These are phyloP conservation scores for Lateolabrax maculatus DNA, from an alignment of 2,797 vertebrate species.

Conservation along the genomic window DNA sequence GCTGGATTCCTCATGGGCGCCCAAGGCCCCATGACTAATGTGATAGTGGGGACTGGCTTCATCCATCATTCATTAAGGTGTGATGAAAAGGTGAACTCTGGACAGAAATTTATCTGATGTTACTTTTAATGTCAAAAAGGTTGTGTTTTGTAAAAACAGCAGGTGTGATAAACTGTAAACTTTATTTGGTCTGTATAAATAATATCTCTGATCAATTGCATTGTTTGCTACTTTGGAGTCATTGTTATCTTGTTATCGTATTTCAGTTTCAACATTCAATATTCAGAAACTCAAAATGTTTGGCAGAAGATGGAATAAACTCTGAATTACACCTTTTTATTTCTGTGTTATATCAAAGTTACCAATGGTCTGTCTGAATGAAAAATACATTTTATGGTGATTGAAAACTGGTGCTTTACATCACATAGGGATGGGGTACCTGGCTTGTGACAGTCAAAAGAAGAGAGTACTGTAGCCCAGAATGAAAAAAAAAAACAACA, in stretches of 20 bases:
- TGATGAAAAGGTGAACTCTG: constrained; percentile 13
- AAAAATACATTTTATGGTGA: neutral
- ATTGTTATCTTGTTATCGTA: too few relatives aligned
- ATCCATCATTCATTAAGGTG: constrained; percentile 33
- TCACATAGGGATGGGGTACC: neutral
- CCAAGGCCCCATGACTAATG: constrained; percentile 41
- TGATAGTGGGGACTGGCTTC: constrained; percentile 23
- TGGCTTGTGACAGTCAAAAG: neutral
- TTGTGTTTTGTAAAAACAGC: too few relatives aligned
- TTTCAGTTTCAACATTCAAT: too few relatives aligned
- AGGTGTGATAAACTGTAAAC: too few relatives aligned
- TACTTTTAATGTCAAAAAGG: neutral
- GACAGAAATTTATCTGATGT: too few relatives aligned
- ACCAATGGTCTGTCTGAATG: neutral
- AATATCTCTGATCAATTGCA: neutral
- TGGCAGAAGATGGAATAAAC: too few relatives aligned
- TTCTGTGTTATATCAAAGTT: neutral
- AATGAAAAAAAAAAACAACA: neutral
- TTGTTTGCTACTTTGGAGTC: neutral
- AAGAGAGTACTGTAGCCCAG: neutral
- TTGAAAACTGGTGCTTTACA: constrained; percentile 6
- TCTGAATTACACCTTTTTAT: neutral
- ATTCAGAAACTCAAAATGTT: too few relatives aligned
- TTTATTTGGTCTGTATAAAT: neutral
- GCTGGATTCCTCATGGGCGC: constrained; percentile 10